Evolutionary conservation across 2,888 invertebrate species (phyloP), one percentile per base, ranked within the genome.

Genomic region (Steinernema carpocapsae): DNA sequence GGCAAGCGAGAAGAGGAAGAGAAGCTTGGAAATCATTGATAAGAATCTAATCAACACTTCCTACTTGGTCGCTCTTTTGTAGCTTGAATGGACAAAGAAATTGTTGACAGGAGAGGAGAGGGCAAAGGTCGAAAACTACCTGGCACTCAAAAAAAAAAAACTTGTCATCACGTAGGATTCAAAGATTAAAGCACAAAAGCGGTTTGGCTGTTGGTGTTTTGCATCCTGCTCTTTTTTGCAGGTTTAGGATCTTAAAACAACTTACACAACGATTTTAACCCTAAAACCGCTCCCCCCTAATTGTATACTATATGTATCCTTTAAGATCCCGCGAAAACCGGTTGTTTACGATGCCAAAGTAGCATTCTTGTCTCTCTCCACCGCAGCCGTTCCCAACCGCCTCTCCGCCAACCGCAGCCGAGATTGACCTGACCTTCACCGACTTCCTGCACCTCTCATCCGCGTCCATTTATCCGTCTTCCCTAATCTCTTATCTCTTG

Each of bases 391-490:
- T 14, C 17, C 48, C 48, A 48, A n/a, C 48, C 37, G 37, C 37
- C 37, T 37, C 52, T n/a, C 64, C 24, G 14, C 32, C 64, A 64
- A 64, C 64, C 32, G 64, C 64, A 64, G 64, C 56, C 56, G 56
- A 56, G 56, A 64, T 26, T 64, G 64, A 64, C 64, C 64, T 64
- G 64, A 64, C 64, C 64, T 64, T 64, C 64, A 64, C 64, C 64
- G 64, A 64, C 64, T 64, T 64, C n/a, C 48, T 17, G 56, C 56
- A 22, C 22, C 56, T 1, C 6, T 56, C 56, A 2, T 19, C n/a
- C 48, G 48, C 48, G 19, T 4, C 48, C 48, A 12, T 22, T n/a
- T 52, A 52, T 52, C 52, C 52, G 19, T 52, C 24, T n/a, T 24
- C 22, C 26, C 64, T 32, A 64, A 64, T 64, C 64, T 64, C 26